Evolutionary conservation across 2,797 vertebrate species (phyloP).

Genomic region (Decapterus maruadsi): DNA sequence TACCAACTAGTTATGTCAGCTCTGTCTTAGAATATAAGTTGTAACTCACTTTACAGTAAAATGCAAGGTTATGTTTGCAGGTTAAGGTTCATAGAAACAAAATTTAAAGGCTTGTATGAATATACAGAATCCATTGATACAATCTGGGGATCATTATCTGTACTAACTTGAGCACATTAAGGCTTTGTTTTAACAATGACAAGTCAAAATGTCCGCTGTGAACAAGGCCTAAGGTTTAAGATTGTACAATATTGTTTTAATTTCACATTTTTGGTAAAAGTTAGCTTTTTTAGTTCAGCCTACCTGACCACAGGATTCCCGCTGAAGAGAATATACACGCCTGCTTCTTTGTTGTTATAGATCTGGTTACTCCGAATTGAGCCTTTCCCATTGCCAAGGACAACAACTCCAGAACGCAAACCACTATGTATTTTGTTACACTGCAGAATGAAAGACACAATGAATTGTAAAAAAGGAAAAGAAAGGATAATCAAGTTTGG

Average conservation of each 20-base stretch:
- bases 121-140: too few species aligned
- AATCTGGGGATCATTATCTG: too few species aligned
- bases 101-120: too few species aligned
- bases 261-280: not conserved
- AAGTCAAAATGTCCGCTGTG: not conserved
- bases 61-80: not conserved
- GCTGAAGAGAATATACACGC: slow-evolving; percentile 94
- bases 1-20: not conserved
- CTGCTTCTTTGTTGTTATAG: slow-evolving; percentile 97
- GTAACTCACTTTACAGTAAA: not conserved
- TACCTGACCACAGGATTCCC: slow-evolving; percentile 94
- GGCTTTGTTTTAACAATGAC: too few species aligned
- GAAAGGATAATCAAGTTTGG: not conserved
- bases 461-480: not conserved
- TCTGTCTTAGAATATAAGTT: not conserved
- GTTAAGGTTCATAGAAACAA: too few species aligned
- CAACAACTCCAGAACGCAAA: slow-evolving; percentile 92
- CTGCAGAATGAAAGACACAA: slow-evolving; percentile 74
- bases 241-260: not conserved
- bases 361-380: slow-evolving; percentile 94
- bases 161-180: too few species aligned
- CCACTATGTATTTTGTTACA: slow-evolving; percentile 96
- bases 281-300: slow-evolving; percentile 30
- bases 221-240: not conserved
- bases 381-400: slow-evolving; percentile 93